Evolutionary conservation across 2,113 vertebrate species (phyloP), one percentile per base, ranked within the genome.

Genomic region (Cnemophilus loriae): DNA sequence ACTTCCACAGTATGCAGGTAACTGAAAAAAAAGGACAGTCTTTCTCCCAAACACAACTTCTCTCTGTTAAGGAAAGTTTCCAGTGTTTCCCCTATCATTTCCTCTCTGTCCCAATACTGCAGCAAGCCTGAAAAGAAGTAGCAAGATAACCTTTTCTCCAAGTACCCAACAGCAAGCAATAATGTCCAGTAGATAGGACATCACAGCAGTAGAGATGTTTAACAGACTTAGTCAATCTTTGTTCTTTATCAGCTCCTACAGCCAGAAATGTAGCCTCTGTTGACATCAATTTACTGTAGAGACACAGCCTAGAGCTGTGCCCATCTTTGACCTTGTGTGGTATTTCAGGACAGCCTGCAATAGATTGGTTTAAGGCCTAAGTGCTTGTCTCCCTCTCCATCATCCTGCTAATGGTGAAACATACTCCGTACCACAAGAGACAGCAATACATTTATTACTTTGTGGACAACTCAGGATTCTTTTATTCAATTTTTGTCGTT

Each of bases 1-100:
- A 63, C 22, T 80, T 44, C 49, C 19, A 79, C 33, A 80, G 21
- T 26, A 85, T 3, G 27, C 32, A n/a, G 9, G 1, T 49, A 65
- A 37, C 7, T 42, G 17, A 41, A 1, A 0, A n/a, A 20, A 27
- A 9, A 33, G 1, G 0, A 26, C 1, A 21, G 37, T 22, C 28
- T 57, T 83, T 35, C 24, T 52, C n/a, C n/a, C 46, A 74, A 11
- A 44, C 4, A 46, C 13, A 53, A 37, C 24, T 70, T 39, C 30
- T 79, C 30, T 41, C 71, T 42, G 8, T 55, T 74, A 63, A 83
- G 30, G 19, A 42, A 71, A 19, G 5, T 64, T 61, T 89, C 26
- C 49, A 28, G 3, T 13, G 50, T 44, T 84, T 65, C 37, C 67
- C 50, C 46, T 41, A 42, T 52, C 7, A 56, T 13, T 37, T 85